Evolutionary conservation across 2,797 vertebrate genomes (phyloP).

Genomic region (Crenuchus spilurus): DNA sequence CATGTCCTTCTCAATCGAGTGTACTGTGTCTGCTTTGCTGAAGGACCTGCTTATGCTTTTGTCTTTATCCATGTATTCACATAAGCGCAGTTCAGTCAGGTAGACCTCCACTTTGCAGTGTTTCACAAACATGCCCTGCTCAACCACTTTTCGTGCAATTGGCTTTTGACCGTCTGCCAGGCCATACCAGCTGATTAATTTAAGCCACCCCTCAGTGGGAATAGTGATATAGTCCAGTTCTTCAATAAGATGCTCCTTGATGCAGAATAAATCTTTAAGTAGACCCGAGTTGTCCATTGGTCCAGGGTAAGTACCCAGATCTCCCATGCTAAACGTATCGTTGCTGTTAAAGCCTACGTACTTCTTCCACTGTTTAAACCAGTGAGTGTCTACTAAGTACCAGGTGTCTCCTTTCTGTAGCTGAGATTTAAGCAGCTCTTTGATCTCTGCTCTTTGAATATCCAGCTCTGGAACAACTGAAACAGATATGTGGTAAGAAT

Average conservation of each 20-base stretch:
- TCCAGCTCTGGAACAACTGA: background rate
- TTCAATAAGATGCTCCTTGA: slow-evolving; percentile 96
- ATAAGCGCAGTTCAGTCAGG: slow-evolving; percentile 93
- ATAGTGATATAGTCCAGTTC: slow-evolving; percentile 96
- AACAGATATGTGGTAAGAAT: background rate
- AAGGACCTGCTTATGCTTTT: slow-evolving; percentile 90
- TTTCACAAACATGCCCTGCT: slow-evolving; percentile 98
- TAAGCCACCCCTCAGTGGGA: slow-evolving; percentile 96
- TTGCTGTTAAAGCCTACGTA: slow-evolving; percentile 97
- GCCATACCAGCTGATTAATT: slow-evolving; percentile 95
- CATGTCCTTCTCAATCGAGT: slow-evolving; percentile 94
- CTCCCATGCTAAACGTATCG: slow-evolving; percentile 96
- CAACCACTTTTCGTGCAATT: slow-evolving; percentile 94
- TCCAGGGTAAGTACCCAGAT: slow-evolving; percentile 94
- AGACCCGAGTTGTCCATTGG: slow-evolving; percentile 95
- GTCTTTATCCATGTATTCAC: slow-evolving; percentile 94
- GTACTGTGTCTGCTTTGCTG: slow-evolving; percentile 97
- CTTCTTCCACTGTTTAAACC: slow-evolving; percentile 99
- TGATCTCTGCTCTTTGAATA: background rate
- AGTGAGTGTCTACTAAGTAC: slow-evolving; percentile 95
- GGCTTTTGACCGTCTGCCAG: slow-evolving; percentile 90
- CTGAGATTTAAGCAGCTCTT: background rate
- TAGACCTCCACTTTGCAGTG: slow-evolving; percentile 98
- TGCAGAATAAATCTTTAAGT: slow-evolving; percentile 89
- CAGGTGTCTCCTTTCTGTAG: slow-evolving; percentile 53